Evolutionary conservation across 2,888 invertebrate genomes (phyloP), one percentile per base, ranked within the genome.

Genomic region (Hypena proboscidalis): DNA sequence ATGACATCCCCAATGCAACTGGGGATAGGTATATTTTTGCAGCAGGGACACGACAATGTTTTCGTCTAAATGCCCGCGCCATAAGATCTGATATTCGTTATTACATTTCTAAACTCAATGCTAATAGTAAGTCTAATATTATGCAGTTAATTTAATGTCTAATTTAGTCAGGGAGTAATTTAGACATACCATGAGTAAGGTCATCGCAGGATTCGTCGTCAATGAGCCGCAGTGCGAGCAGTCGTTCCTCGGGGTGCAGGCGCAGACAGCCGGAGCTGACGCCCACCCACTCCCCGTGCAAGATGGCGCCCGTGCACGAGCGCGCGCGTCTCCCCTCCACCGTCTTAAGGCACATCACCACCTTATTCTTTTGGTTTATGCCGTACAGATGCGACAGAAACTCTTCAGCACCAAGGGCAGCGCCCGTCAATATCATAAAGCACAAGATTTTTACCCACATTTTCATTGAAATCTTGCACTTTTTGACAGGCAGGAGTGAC

Each of bases 251-350:
- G 1, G 33, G 34, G 25, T 29, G 35, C 30, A 2, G 9, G 3
- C 20, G 31, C 9, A 71, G 14, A 30, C 72, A 72, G 9, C 22
- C 27, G 15, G 66, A 66, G 37, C 67, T 62, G 47, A 56, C 36
- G 25, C 67, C 4, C 31, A 59, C 42, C 61, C 63, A 65, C 36
- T 54, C 81, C 11, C 67, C 74, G 2, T 63, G 72, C 46, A 51
- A 51, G n/a, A 70, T 54, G 25, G 50, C 61, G 21, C 52, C 74
- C 25, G 33, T 26, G 52, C 72, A 73, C 23, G 25, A 20, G 4
- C 61, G 56, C 47, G 20, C 44, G 8, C 26, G 42, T 4, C 42
- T 40, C 9, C 42, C 13, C 6, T 22, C 11, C 25, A 20, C 30
- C 3, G 38, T 32, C 10, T 20, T 8, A 35, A 46, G 36, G 33